phyloP scores from a whole-genome alignment of 2,888 invertebrate species.

The Gandaritis pyraliata region DNA sequence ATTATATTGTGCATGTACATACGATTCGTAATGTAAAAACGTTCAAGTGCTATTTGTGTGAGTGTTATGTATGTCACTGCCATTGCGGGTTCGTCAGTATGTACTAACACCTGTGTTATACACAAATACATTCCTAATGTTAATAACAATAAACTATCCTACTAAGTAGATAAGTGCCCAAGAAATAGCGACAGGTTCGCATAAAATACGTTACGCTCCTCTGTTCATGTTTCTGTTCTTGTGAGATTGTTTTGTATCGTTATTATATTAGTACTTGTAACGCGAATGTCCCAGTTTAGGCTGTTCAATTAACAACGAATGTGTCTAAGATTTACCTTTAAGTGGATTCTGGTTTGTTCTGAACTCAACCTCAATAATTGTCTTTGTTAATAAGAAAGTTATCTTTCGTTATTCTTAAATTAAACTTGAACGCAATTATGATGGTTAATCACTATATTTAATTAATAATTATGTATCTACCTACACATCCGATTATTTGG shows the following conservation, averaged over 20 bases:
- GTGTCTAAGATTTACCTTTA: slow-evolving; percentile 48
- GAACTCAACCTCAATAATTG: slow-evolving; percentile 23
- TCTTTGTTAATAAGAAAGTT: slow-evolving; percentile 3
- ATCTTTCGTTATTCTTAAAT: slow-evolving; percentile 1
- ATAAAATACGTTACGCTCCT: slow-evolving; percentile 44
- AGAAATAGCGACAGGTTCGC: slow-evolving; percentile 69
- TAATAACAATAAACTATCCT: slow-evolving; percentile 54
- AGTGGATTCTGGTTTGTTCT: slow-evolving; percentile 46
- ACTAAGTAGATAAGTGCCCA: slow-evolving; percentile 61
- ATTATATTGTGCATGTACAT: slow-evolving; percentile 71
- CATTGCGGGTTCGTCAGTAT: slow-evolving; percentile 48
- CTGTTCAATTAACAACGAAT: slow-evolving; percentile 81
- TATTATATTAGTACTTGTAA: slow-evolving; percentile 40
- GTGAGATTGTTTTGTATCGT: slow-evolving; percentile 32
- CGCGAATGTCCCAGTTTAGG: slow-evolving; percentile 67
- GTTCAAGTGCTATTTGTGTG: slow-evolving; percentile 76
- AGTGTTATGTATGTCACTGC: slow-evolving; percentile 77
- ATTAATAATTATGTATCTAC: slow-evolving; percentile 25
- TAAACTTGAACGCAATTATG: slow-evolving; percentile 8
- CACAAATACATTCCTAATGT: slow-evolving; percentile 49
- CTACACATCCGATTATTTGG: slow-evolving; percentile 42
- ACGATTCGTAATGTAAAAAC: slow-evolving; percentile 67
- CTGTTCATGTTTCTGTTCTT: slow-evolving; percentile 32
- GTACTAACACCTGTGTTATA: slow-evolving; percentile 32
- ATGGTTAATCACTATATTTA: slow-evolving; percentile 15